These are phyloP conservation scores for Masnerella sp. DNA, from an alignment of 2,888 invertebrate genomes.

Conservation along the genomic window DNA sequence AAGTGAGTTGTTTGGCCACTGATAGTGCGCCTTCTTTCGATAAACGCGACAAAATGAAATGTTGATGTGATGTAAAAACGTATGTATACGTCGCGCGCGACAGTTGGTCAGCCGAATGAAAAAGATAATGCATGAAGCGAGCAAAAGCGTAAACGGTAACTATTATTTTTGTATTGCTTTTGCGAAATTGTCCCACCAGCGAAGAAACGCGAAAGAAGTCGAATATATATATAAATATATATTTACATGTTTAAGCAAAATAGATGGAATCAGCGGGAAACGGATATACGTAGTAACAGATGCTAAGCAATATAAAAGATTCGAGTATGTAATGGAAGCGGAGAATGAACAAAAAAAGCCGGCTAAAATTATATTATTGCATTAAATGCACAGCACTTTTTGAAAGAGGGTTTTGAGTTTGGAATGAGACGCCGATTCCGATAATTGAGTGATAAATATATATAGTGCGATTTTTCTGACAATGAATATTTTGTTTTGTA, in stretches of 20 bases:
- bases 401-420: constrained; percentile 65
- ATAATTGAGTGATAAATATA: constrained; percentile 61
- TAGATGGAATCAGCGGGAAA: constrained; percentile 66
- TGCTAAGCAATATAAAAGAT: constrained; percentile 23
- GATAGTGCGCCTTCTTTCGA: constrained; percentile 41
- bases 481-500: constrained; percentile 76
- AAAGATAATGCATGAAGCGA: constrained; percentile 23
- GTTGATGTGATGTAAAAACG: constrained; percentile 43
- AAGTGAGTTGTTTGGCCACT: constrained; percentile 20
- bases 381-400: constrained; percentile 46
- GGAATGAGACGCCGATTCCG: constrained; percentile 62
- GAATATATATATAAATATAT: constrained; percentile 66
- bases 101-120: constrained; percentile 22
- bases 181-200: constrained; percentile 66
- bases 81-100: constrained; percentile 43
- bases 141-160: constrained; percentile 67
- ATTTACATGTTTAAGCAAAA: constrained; percentile 62
- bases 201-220: constrained; percentile 46
- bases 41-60: constrained; percentile 37
- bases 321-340: constrained; percentile 11
- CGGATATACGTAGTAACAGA: constrained; percentile 26
- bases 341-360: constrained; percentile 11
- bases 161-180: constrained; percentile 77
- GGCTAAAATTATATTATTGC: constrained; percentile 22
- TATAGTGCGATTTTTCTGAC: constrained; percentile 70